Conservation (phyloP, 2,113 vertebrate genomes). For the Clarias macrocephalus region DNA sequence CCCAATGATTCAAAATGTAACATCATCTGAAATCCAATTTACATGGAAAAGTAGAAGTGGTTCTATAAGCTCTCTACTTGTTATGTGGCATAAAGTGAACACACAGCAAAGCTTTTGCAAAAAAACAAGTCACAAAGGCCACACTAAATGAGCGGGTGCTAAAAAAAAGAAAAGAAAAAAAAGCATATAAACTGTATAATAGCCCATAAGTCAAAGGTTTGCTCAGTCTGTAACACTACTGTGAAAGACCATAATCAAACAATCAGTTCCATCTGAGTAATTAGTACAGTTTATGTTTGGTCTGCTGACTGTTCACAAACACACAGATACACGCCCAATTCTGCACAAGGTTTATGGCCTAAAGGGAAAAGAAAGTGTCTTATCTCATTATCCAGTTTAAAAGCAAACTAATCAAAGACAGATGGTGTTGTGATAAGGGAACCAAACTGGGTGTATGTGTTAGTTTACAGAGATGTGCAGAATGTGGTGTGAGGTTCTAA, state of each 20-base stretch:
- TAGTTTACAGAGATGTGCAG: constrained; percentile 50
- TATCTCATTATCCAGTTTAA: constrained; percentile 34
- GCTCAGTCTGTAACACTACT: constrained; percentile 1
- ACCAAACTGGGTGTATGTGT: constrained; percentile 21
- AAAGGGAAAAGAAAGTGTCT: constrained; percentile 18
- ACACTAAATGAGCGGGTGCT: neutral
- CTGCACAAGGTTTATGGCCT: neutral
- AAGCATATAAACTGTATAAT: neutral
- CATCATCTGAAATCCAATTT: neutral
- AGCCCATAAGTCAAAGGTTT: neutral
- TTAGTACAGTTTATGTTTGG: constrained; percentile 12
- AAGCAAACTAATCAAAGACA: constrained; percentile 28
- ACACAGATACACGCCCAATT: neutral
- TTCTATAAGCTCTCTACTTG: neutral
- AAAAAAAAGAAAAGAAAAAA: neutral
- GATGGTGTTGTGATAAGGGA: constrained; percentile 43
- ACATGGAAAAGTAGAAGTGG: neutral
- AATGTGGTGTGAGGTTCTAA: constrained; percentile 2
- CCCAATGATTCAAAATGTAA: neutral
- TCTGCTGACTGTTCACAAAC: constrained; percentile 22
- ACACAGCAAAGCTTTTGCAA: neutral
- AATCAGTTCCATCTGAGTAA: constrained; percentile 16
- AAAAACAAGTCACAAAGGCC: neutral
- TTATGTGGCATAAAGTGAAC: neutral
- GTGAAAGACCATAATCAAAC: neutral